phyloP scores from a whole-genome alignment of 2,888 invertebrate genomes.

The Lasiommata megera region DNA sequence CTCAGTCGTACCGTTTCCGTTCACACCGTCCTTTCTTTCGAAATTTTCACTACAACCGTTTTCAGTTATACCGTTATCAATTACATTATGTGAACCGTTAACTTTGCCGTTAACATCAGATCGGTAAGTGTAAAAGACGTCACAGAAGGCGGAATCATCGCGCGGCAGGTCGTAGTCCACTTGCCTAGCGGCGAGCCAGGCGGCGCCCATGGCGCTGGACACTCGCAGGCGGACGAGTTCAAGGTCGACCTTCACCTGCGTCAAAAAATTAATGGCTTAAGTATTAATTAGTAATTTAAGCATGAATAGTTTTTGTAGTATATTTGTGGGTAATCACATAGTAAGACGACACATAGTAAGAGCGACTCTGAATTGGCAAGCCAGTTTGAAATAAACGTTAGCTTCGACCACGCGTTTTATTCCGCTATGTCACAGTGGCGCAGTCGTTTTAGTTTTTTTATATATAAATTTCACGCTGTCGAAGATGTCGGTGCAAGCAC shows the following conservation, averaged over 20 bases:
- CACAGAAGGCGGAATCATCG: conserved; percentile 86
- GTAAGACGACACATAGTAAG: too few species aligned
- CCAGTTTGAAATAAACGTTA: too few species aligned
- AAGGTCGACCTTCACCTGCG: conserved; percentile 67
- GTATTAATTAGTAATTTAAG: too few species aligned
- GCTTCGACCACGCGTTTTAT: too few species aligned
- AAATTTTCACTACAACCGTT: conserved; percentile 15
- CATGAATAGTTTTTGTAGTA: too few species aligned
- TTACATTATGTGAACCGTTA: conserved; percentile 32
- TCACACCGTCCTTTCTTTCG: conserved; percentile 7
- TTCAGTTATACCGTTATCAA: neutral
- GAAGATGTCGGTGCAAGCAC: too few species aligned
- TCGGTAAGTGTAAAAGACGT: conserved; percentile 83
- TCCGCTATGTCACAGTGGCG: too few species aligned
- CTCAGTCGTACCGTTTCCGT: conserved; percentile 1
- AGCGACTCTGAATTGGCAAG: too few species aligned
- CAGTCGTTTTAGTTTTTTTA: too few species aligned
- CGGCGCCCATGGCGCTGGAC: conserved; percentile 92
- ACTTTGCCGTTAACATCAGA: conserved; percentile 41
- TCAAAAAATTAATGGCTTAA: too few species aligned
- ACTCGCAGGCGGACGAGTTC: conserved; percentile 86
- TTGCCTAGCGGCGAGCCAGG: conserved; percentile 90
- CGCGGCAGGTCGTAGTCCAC: conserved; percentile 83
- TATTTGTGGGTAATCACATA: too few species aligned
- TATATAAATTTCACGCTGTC: too few species aligned